phyloP scores from a whole-genome alignment of 1,140 invertebrate genomes.

The Drosophila pruinosa region DNA sequence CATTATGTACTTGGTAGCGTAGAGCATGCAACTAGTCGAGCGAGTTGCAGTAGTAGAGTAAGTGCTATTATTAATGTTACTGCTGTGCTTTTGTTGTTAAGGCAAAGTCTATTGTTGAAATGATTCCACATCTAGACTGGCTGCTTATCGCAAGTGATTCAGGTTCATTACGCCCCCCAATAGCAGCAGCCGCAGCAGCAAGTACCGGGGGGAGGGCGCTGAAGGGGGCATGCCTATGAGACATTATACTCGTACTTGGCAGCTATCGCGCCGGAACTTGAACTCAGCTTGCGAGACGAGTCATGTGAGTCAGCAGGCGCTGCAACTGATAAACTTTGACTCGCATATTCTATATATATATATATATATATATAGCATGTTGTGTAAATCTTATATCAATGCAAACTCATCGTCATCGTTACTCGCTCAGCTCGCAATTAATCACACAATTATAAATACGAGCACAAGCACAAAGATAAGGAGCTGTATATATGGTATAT shows the following conservation, averaged over 20 bases:
- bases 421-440: neutral
- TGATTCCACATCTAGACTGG: slow-evolving; percentile 15
- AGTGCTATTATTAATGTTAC: neutral
- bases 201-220: neutral
- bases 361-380: neutral
- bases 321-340: slow-evolving; percentile 16
- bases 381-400: neutral
- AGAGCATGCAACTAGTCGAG: slow-evolving; percentile 4
- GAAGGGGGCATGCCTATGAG: neutral
- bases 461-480: neutral
- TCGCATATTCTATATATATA: neutral
- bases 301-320: slow-evolving; percentile 9
- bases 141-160: slow-evolving; percentile 60
- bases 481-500: neutral
- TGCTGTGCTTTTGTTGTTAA: neutral
- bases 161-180: slow-evolving; percentile 68
- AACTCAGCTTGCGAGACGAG: neutral
- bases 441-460: slow-evolving; percentile 10
- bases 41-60: slow-evolving; percentile 1
- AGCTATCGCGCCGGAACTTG: slow-evolving; percentile 24
- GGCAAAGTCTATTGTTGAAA: slow-evolving; percentile 27
- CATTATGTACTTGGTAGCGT: neutral
- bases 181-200: neutral
- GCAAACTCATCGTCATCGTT: neutral
- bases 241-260: neutral